phyloP scores from a whole-genome alignment of 2,797 vertebrate species.

The Propithecus deckenii region DNA sequence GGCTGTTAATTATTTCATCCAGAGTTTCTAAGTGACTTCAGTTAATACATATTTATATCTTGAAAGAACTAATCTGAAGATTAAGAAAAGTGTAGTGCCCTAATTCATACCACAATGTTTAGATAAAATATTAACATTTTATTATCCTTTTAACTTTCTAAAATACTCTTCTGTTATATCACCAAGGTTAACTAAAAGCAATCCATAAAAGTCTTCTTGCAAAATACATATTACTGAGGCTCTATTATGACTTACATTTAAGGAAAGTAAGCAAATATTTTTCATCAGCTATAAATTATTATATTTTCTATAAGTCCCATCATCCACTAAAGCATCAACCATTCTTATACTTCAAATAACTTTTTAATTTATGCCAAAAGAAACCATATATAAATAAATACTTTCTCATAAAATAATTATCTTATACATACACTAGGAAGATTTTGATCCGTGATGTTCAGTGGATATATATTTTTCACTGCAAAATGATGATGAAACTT shows the following conservation, averaged over 20 bases:
- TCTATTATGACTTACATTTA: neutral
- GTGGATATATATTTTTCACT: neutral
- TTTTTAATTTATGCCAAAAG: neutral
- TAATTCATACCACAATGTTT: neutral
- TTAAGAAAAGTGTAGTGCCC: neutral
- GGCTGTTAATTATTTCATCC: neutral
- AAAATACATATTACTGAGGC: neutral
- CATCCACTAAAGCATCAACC: neutral
- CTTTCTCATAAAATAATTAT: neutral
- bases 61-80: neutral
- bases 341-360: neutral
- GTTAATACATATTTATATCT: neutral
- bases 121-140: neutral
- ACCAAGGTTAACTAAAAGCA: neutral
- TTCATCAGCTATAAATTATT: neutral
- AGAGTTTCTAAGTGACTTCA: conserved; percentile 5
- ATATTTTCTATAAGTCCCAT: neutral
- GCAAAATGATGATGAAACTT: conserved; percentile 24
- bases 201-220: neutral
- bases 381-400: neutral
- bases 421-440: neutral
- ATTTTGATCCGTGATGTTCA: neutral
- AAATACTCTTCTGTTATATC: neutral
- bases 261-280: neutral
- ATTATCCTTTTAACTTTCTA: neutral